Base-by-base conservation (phyloP, 1,140 invertebrate genomes). In the Anoplolepis gracilipes region DNA sequence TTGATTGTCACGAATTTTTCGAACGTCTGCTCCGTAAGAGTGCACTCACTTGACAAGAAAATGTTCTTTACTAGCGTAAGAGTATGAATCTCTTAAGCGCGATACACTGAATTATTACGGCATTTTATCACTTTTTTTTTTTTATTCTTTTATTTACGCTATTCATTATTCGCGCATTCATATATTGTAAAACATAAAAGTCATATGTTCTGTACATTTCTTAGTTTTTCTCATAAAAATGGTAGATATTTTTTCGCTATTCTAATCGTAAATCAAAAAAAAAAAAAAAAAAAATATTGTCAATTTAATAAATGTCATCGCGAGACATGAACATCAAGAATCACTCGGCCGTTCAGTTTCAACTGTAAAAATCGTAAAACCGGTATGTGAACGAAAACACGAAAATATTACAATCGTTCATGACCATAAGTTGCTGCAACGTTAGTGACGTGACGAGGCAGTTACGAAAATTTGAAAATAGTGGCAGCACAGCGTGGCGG, bases 391-490 rank as follows among this genome's bases (percentile, higher is more conserved):
- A 53, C 22, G 36, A 55, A 75, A 13, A 1, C 33, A 59, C 65
- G 53, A 6, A 42, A 59, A 55, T 59, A 25, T 59, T 36, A 79
- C 16, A 28, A 42, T 19, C 22, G 33, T 55, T 69, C n/a, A 19
- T 42, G 78, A 42, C n/a, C 36, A n/a, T 73, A 59, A 73, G 25
- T 72, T 46, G 25, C 19, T 22, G 49, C 1, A 57, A 53, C 42
- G 33, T 42, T 19, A 81, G 19, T 59, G 42, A 82, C 67, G n/a
- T 59, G 72, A 46, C 64, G 46, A 53, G 28, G 46, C 67, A 25
- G n/a, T 61, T 13, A 77, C n/a, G 85, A 67, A 81, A 81, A 85
- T 85, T 85, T 89, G 67, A 72, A 84, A 89, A 73, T 84, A 72
- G 19, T 42, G 42, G 75, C 33, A 46, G 8, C 22, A 67, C 53